Conservation (phyloP, 2,113 vertebrate genomes). For the Sprattus sprattus region DNA sequence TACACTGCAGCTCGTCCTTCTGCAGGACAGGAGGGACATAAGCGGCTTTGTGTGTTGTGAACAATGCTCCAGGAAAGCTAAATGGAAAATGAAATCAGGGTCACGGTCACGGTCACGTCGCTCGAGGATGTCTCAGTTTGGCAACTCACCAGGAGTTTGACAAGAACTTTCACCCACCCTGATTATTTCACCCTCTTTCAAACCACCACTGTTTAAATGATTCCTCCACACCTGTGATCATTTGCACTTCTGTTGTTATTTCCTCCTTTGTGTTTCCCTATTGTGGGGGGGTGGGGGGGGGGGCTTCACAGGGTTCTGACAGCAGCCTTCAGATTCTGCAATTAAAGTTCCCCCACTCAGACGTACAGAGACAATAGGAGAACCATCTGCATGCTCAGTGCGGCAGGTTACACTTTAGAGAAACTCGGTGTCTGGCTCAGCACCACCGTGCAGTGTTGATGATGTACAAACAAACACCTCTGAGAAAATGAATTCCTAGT, state of each 20-base stretch:
- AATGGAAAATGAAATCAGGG: background rate
- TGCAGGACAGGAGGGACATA: slow-evolving; percentile 19
- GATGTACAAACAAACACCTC: background rate
- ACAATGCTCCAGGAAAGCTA: slow-evolving; percentile 20
- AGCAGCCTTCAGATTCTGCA: background rate
- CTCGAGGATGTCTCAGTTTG: background rate
- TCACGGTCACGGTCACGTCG: background rate
- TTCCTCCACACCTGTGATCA: too few relatives aligned
- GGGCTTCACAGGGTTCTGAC: background rate
- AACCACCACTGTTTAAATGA: too few relatives aligned
- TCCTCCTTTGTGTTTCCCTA: background rate
- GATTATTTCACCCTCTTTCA: too few relatives aligned
- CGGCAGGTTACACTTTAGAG: background rate
- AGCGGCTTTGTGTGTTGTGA: slow-evolving; percentile 18
- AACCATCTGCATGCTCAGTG: slow-evolving; percentile 2
- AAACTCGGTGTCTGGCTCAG: background rate
- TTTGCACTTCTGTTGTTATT: background rate
- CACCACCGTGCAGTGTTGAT: background rate
- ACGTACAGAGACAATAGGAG: background rate
- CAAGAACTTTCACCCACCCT: background rate
- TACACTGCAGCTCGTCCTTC: background rate
- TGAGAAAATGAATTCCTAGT: background rate
- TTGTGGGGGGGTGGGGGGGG: background rate
- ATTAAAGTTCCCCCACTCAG: background rate
- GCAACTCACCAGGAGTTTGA: background rate